A percentile compares a stretch with the other conserved stretches of the same genome.
These are phyloP conservation scores for Micrasema minimum DNA, from an alignment of 1,140 invertebrate species.

Conservation along the genomic window DNA sequence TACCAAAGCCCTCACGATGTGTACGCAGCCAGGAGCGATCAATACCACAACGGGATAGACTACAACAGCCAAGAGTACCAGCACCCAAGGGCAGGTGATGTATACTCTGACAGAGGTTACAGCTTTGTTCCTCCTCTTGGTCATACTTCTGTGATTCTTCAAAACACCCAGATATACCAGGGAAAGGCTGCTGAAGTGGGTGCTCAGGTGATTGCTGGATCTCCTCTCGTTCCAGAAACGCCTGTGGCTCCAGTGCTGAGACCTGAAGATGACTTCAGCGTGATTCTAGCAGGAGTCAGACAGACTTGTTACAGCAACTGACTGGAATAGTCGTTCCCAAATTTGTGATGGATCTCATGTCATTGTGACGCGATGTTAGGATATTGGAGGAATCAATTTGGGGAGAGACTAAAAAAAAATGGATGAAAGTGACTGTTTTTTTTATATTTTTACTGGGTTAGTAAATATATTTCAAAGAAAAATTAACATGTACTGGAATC, in stretches of 20 bases:
- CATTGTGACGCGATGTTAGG: background rate
- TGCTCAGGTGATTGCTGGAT: constrained; percentile 44
- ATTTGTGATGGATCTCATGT: constrained; percentile 23
- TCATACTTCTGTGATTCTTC: constrained; percentile 61
- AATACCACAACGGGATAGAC: constrained; percentile 50
- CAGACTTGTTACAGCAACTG: constrained; percentile 89
- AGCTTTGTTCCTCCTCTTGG: constrained; percentile 53
- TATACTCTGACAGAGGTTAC: constrained; percentile 45
- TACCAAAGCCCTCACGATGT: constrained; percentile 56
- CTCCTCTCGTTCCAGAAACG: constrained; percentile 53
- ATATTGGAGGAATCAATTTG: background rate
- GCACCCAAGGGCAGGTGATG: constrained; percentile 18
- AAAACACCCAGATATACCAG: constrained; percentile 59
- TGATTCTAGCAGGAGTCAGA: constrained; percentile 84
- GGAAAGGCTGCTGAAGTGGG: constrained; percentile 53
- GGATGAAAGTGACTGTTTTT: background rate
- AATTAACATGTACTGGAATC: too few species aligned
- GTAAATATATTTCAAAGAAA: too few species aligned
- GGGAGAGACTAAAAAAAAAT: background rate
- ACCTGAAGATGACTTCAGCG: constrained; percentile 84
- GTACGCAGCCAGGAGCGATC: constrained; percentile 54
- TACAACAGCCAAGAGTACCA: constrained; percentile 47
- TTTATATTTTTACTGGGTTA: too few species aligned
- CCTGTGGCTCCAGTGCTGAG: constrained; percentile 66
- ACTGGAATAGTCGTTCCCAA: background rate